Percentiles rank a stretch among this genome's conserved stretches.
phyloP scores from a whole-genome alignment of 1,140 invertebrate species.

The Meloidogyne hapla region DNA sequence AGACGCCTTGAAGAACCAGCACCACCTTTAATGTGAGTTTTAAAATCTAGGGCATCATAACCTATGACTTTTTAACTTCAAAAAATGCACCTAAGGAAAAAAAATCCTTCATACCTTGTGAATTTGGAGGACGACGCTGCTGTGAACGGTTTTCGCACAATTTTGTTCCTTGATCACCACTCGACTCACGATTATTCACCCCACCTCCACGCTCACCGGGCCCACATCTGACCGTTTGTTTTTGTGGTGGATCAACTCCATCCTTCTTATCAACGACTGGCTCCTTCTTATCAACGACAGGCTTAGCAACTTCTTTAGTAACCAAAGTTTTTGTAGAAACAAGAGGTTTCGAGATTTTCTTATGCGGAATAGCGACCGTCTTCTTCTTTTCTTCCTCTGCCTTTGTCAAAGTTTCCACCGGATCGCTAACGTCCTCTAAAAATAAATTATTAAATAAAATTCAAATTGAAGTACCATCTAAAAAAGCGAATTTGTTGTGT shows the following conservation, averaged over 20 bases:
- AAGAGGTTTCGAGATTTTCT: neutral
- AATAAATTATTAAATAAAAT: neutral
- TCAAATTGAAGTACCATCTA: neutral
- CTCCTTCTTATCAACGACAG: no score
- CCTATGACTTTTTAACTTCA: no score
- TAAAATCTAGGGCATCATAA: no score
- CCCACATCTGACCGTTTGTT: neutral
- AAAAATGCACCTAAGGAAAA: no score
- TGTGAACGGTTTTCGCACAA: no score
- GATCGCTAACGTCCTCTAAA: slow-evolving; percentile 18
- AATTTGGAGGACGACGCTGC: no score
- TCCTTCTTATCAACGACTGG: neutral
- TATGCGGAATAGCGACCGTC: neutral
- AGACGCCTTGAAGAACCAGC: neutral
- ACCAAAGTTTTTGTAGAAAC: neutral
- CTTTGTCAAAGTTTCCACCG: slow-evolving; percentile 15
- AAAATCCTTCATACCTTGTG: neutral
- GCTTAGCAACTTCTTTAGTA: neutral
- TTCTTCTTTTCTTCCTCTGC: slow-evolving; percentile 20
- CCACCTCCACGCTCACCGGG: neutral
- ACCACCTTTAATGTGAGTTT: neutral
- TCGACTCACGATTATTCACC: no score
- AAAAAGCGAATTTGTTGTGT: slow-evolving; percentile 29
- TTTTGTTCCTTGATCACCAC: no score
- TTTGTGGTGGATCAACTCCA: no score